phyloP scores from a whole-genome alignment of 2,797 vertebrate species.

The Sciurus vulgaris region DNA sequence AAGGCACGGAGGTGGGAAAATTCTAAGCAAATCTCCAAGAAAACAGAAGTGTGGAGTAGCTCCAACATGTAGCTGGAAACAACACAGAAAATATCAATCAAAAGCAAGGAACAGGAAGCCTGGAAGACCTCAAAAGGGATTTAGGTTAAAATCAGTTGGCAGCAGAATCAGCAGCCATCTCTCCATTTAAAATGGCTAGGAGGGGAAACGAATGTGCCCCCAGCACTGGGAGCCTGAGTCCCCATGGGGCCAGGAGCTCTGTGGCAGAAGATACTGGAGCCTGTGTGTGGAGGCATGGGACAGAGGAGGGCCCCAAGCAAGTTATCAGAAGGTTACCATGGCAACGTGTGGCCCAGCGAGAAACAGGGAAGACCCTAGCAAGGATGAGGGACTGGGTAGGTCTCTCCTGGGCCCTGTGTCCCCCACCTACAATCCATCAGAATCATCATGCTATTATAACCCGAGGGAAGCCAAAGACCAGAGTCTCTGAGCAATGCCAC shows the following conservation, averaged over 20 bases:
- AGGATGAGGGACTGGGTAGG: background rate
- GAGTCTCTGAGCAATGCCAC: background rate
- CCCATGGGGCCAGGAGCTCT: background rate
- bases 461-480: background rate
- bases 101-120: background rate
- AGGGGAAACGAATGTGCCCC: background rate
- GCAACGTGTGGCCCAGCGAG: background rate
- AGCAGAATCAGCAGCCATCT: background rate
- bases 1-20: background rate
- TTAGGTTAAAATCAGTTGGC: conserved; percentile 23
- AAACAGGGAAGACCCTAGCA: background rate
- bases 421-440: background rate
- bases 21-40: background rate
- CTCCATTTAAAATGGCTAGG: background rate
- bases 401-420: background rate
- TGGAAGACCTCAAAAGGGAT: background rate
- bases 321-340: background rate
- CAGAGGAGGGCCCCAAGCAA: background rate
- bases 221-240: background rate
- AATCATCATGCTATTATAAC: background rate
- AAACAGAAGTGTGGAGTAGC: background rate
- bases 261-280: background rate
- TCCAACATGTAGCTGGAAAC: background rate
- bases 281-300: background rate
- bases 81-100: background rate